Percentiles rank a stretch among this genome's conserved stretches.
phyloP scores from a whole-genome alignment of 2,113 vertebrate genomes.

The Catagonus wagneri region DNA sequence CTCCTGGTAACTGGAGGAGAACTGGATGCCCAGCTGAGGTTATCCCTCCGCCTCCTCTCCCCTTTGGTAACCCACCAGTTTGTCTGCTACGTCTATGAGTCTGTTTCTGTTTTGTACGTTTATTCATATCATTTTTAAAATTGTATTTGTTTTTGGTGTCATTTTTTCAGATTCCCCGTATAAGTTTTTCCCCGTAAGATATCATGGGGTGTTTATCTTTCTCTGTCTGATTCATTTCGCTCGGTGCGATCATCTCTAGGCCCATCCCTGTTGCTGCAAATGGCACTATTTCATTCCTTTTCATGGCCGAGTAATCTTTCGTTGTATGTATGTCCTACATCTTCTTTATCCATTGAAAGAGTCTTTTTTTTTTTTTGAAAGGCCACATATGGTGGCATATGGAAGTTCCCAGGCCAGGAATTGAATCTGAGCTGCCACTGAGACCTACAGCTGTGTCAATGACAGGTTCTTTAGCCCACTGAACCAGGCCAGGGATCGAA shows the following conservation, averaged over 20 bases:
- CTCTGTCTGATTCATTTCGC: not conserved
- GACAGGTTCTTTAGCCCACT: too few species aligned
- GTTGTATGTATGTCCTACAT: not conserved
- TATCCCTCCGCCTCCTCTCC: not conserved
- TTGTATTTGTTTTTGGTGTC: not conserved
- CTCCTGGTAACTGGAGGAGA: not conserved
- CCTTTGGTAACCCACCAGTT: not conserved
- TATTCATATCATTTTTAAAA: not conserved
- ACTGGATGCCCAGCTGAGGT: not conserved
- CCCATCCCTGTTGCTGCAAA: not conserved
- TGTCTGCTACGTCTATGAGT: not conserved
- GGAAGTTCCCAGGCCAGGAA: too few species aligned
- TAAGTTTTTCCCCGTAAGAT: too few species aligned
- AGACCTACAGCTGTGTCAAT: too few species aligned
- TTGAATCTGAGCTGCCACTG: too few species aligned
- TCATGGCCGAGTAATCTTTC: not conserved
- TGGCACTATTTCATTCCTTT: not conserved
- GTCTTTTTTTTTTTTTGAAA: not conserved
- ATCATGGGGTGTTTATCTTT: not conserved
- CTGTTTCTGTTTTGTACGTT: not conserved
- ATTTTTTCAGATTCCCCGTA: not conserved
- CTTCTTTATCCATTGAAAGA: not conserved
- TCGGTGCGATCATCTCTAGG: not conserved
- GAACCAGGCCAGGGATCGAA: too few species aligned
- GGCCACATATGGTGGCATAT: too few species aligned